These are phyloP conservation scores for Paramisgurnus dabryanus DNA, from an alignment of 2,113 vertebrate species.

Conservation along the genomic window DNA sequence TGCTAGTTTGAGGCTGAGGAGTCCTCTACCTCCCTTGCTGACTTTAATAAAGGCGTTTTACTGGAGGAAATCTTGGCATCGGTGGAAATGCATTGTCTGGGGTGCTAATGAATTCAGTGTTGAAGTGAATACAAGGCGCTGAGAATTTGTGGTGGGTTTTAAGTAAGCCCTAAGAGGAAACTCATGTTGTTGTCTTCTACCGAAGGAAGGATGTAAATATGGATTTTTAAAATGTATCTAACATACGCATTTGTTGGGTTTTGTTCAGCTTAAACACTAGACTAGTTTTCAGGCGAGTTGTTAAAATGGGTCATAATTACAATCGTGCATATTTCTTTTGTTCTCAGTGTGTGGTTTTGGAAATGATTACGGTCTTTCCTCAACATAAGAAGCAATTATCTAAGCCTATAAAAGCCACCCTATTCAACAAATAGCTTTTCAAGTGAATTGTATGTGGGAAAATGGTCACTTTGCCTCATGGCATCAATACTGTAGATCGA, in stretches of 20 bases:
- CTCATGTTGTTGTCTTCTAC: not conserved
- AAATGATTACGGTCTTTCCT: not conserved
- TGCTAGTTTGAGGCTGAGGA: not conserved
- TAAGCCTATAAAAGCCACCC: not conserved
- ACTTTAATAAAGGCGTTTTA: conserved; percentile 10
- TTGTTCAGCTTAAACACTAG: not conserved
- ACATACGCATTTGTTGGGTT: not conserved
- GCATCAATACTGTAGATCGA: too few species aligned
- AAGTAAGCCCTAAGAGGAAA: not conserved
- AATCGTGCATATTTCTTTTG: conserved; percentile 11
- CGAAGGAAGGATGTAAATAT: not conserved
- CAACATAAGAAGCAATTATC: not conserved
- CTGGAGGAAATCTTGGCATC: not conserved
- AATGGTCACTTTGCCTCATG: not conserved
- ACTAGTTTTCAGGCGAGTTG: not conserved
- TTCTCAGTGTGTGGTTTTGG: not conserved
- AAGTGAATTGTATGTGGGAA: not conserved
- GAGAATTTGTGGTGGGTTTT: not conserved
- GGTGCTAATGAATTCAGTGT: conserved; percentile 23
- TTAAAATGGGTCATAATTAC: not conserved
- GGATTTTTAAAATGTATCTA: not conserved
- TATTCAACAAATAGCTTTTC: not conserved
- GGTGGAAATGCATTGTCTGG: not conserved
- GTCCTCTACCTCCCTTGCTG: not conserved
- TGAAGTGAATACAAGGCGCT: not conserved